These are phyloP conservation scores for Nezara viridula DNA, from an alignment of 2,888 invertebrate species.

Conservation along the genomic window DNA sequence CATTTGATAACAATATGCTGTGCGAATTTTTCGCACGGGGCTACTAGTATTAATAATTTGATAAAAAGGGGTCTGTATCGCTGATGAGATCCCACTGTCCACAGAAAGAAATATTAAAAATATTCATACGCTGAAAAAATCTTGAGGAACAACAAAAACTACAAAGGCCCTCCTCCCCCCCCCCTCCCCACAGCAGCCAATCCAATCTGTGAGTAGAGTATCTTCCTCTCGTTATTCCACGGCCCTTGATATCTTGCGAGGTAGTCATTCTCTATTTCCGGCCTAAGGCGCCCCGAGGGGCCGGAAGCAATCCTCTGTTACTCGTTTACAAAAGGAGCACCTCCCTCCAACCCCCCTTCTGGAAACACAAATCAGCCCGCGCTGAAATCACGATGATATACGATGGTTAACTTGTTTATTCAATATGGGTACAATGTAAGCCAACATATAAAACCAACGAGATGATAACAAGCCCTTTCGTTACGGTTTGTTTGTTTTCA, in stretches of 20 bases:
- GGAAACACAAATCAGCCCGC: background rate
- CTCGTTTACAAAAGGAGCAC: conserved; percentile 22
- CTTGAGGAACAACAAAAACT: no score
- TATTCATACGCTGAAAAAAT: no score
- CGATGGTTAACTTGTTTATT: background rate
- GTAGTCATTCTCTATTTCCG: conserved; percentile 65
- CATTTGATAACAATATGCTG: no score
- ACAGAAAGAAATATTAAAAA: no score
- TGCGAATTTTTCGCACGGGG: no score
- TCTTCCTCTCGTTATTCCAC: background rate
- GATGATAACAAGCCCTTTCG: no score
- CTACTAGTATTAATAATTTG: no score
- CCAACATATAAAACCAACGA: background rate
- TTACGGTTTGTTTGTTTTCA: no score
- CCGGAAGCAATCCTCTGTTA: conserved; percentile 5
- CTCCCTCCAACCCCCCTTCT: background rate
- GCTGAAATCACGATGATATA: background rate
- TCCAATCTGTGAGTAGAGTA: background rate
- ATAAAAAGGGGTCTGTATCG: no score
- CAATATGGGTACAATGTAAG: background rate
- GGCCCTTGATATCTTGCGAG: background rate
- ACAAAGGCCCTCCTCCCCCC: no score
- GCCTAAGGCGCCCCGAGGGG: background rate
- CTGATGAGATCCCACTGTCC: no score
- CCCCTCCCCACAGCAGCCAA: background rate